Base-by-base conservation (phyloP, 1,140 invertebrate genomes). In the Aradophagus sp. region DNA sequence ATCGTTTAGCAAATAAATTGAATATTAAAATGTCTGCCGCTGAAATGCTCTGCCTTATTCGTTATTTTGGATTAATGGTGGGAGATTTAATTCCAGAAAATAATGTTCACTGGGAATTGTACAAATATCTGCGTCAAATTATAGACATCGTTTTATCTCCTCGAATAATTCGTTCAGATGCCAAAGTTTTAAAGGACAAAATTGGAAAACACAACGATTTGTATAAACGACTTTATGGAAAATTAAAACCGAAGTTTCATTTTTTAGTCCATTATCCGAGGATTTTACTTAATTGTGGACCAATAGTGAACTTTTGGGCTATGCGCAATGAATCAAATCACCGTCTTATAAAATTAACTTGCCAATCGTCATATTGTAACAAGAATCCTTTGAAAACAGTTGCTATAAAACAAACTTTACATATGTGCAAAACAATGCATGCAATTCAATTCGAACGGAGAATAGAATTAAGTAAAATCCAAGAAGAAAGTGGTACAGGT, bases 61-160 rank as follows among this genome's bases (percentile, higher is more conserved):
- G 36, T 0, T 56, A 56, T 39, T 53, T 53, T 15, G 15, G 17
- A 2, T 2, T 65, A 1, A 41, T 50, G 14, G 42, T 53, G 2
- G 50, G 36, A 5, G 50, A 56, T 34, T 8, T 19, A 8, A 29
- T 62, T 62, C 41, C 27, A 19, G 8, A 35, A 50, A n/a, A 47
- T 23, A 38, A 61, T 17, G 12, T 41, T 8, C 16, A 56, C 13
- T 62, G 52, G 48, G 29, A 44, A 2, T 32, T 69, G 5, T 62
- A 36, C 17, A 55, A 14, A 31, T 16, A 19, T 14, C 23, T 56
- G 14, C 10, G 56, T 3, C 13, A 44, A 36, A 56, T 69, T 36
- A 7, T 55, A 6, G 35, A 56, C 32, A 69, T 62, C 39, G 1
- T 68, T 3, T n/a, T 52, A 7, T 59, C 55, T 8, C 65, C 65